Percentiles rank a stretch among this genome's conserved stretches.
Evolutionary conservation across 2,113 vertebrate species (phyloP).

Genomic region (Gracilinanus agilis): DNA sequence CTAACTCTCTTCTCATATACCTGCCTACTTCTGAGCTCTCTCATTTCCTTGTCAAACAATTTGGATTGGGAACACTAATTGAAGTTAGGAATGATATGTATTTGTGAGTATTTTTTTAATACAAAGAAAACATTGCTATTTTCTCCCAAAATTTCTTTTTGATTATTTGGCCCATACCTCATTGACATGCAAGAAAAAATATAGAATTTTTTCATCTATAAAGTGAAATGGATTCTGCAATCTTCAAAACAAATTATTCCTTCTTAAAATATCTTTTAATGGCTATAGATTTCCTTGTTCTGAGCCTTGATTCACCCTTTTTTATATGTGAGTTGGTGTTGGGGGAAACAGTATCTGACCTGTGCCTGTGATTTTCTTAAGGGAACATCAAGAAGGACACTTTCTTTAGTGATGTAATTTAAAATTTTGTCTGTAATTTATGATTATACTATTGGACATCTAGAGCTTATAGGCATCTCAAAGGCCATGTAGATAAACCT

Average conservation of each 20-base stretch:
- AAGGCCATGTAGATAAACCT: not conserved
- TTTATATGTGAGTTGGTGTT: not conserved
- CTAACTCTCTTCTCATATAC: not conserved
- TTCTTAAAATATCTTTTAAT: not conserved
- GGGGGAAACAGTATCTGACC: not conserved
- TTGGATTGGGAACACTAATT: constrained; percentile 10
- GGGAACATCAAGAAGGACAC: not conserved
- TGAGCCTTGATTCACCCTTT: not conserved
- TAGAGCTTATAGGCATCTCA: not conserved
- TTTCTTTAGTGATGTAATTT: not conserved
- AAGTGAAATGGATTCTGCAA: not conserved
- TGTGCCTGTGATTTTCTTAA: not conserved
- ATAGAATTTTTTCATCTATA: not conserved
- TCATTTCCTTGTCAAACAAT: constrained; percentile 4
- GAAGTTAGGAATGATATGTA: not conserved
- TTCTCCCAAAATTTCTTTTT: not conserved
- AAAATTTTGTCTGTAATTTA: not conserved
- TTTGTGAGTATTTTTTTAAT: not conserved
- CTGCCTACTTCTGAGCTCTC: not conserved
- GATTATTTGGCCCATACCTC: not conserved
- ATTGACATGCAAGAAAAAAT: not conserved
- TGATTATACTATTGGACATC: not conserved
- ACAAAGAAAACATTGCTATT: not conserved
- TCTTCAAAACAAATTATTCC: not conserved
- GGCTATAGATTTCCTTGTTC: not conserved